These are phyloP conservation scores for Hemicentrotus pulcherrimus DNA, from an alignment of 35 echinoderm and acorn worm species.

Conservation along the genomic window DNA sequence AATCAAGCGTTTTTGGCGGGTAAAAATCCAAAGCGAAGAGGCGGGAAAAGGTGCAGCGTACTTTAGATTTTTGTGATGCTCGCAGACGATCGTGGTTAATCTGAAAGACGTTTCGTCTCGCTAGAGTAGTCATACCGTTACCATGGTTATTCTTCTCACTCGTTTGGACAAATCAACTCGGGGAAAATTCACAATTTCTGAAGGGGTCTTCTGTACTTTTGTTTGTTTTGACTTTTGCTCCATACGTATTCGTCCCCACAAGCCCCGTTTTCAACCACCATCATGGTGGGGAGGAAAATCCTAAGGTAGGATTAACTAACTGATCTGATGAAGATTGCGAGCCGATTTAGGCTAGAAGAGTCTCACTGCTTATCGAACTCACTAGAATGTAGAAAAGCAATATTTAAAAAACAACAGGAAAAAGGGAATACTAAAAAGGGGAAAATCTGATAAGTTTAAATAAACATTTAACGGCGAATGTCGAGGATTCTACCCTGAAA, in stretches of 20 bases:
- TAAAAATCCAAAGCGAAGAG: neutral
- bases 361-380: no score
- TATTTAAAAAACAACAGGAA: no score
- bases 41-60: neutral
- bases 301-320: neutral
- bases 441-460: no score
- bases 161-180: slow-evolving; percentile 7
- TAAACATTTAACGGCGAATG: no score
- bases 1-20: neutral
- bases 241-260: neutral
- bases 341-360: neutral
- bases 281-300: neutral
- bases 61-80: neutral
- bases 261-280: neutral
- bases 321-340: neutral
- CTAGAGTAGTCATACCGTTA: slow-evolving; percentile 35
- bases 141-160: slow-evolving; percentile 27
- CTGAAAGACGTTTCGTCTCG: slow-evolving; percentile 27
- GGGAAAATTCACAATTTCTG: neutral
- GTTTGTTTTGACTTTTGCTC: slow-evolving; percentile 4
- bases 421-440: no score
- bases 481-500: no score
- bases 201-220: slow-evolving; percentile 29
- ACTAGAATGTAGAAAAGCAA: no score
- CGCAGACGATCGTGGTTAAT: slow-evolving; percentile 39